Percentiles rank a stretch among this genome's conserved stretches.
Conservation (phyloP, 2,888 invertebrate species). For the Lamellibrachia satsuma region DNA sequence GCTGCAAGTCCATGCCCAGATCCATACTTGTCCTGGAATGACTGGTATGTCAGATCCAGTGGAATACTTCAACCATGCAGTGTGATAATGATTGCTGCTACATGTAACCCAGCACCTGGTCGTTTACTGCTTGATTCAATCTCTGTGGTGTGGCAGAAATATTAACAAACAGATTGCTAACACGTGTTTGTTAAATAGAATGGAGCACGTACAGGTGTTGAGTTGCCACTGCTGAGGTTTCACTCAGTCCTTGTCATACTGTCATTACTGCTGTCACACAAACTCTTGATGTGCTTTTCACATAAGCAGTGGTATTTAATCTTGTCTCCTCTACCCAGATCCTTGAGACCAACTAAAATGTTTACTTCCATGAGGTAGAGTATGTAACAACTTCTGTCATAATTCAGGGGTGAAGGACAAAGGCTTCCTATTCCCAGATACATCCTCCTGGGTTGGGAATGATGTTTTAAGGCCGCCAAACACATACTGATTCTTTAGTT, state of each 20-base stretch:
- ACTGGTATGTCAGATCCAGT: background rate
- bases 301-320: background rate
- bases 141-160: background rate
- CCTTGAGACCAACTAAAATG: background rate
- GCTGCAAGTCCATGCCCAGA: background rate
- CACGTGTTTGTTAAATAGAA: background rate
- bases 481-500: too few species aligned
- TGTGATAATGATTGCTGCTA: background rate
- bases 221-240: background rate
- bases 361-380: background rate
- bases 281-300: background rate
- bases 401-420: background rate
- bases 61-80: background rate
- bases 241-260: background rate
- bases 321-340: background rate
- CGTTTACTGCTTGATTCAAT: background rate
- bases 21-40: background rate
- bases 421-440: background rate
- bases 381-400: background rate
- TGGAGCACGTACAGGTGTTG: background rate
- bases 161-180: constrained; percentile 17
- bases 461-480: too few species aligned
- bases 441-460: background rate
- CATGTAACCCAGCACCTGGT: background rate
- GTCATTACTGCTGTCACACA: background rate